A percentile compares a stretch with the other conserved stretches of the same genome.
phyloP scores from a whole-genome alignment of 53 echinoderm and acorn worm genomes.

The Hippasteria phrygiana region DNA sequence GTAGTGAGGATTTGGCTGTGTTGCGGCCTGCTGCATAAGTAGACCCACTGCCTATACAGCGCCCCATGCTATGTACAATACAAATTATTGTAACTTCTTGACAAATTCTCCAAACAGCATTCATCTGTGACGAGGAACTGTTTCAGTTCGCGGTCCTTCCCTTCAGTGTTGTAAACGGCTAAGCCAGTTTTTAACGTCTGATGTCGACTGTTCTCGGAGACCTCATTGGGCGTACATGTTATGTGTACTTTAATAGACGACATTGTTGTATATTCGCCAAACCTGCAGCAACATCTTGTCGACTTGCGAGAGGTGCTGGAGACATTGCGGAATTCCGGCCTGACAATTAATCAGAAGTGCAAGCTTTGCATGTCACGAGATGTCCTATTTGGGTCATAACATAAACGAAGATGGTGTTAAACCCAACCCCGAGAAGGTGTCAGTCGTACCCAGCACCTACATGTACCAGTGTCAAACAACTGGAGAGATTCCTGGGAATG shows the following conservation, averaged over 20 bases:
- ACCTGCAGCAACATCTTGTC: conserved; percentile 24
- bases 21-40: no score
- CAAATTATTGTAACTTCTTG: no score
- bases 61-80: no score
- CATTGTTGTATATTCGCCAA: conserved; percentile 62
- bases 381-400: conserved; percentile 35
- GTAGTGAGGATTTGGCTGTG: no score
- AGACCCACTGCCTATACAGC: no score
- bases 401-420: conserved; percentile 3
- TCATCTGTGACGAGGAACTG: conserved; percentile 56
- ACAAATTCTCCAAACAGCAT: no score
- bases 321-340: conserved; percentile 35
- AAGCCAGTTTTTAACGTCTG: conserved; percentile 45
- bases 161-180: conserved; percentile 19
- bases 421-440: conserved; percentile 50
- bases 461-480: not conserved
- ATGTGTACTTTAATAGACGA: conserved; percentile 56
- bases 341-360: conserved; percentile 67
- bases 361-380: conserved; percentile 8
- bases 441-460: not conserved
- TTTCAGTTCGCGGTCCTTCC: conserved; percentile 74
- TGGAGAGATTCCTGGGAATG: conserved; percentile 65
- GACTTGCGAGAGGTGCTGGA: conserved; percentile 46
- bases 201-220: conserved; percentile 21
- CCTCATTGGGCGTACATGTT: conserved; percentile 30